Conservation (phyloP, 2,113 vertebrate genomes). For the Pachypanchax playfairii region DNA sequence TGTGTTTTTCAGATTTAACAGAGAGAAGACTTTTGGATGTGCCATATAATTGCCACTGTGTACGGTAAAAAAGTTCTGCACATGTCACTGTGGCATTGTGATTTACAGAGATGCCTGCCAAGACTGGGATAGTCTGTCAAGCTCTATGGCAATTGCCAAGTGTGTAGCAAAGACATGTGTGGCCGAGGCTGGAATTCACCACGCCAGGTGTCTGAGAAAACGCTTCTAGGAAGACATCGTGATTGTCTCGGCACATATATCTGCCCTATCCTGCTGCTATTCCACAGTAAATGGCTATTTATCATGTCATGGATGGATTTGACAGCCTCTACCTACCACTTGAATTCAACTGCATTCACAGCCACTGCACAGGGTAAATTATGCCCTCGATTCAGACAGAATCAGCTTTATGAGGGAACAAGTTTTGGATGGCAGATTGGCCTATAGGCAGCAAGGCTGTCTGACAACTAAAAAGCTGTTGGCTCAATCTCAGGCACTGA, state of each 20-base stretch:
- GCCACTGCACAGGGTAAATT: constrained; percentile 59
- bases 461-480: constrained; percentile 52
- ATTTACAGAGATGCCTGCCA: constrained; percentile 61
- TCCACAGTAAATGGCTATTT: constrained; percentile 74
- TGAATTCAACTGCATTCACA: constrained; percentile 58
- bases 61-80: constrained; percentile 49
- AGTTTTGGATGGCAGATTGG: constrained; percentile 59
- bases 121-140: constrained; percentile 64
- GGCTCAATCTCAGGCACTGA: constrained; percentile 53
- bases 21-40: constrained; percentile 23
- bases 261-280: constrained; percentile 69
- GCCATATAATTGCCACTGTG: constrained; percentile 43
- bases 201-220: constrained; percentile 59
- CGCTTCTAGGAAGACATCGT: constrained; percentile 58
- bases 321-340: constrained; percentile 61
- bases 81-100: constrained; percentile 56
- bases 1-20: constrained; percentile 11
- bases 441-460: constrained; percentile 54
- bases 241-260: constrained; percentile 55
- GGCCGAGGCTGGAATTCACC: constrained; percentile 51
- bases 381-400: constrained; percentile 59
- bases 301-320: constrained; percentile 69
- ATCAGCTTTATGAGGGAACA: constrained; percentile 62
- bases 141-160: constrained; percentile 61
- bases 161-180: constrained; percentile 54